Percentiles rank a stretch among this genome's conserved stretches.
Conservation (phyloP, 2,797 vertebrate species). For the Emydoidea blandingii region DNA sequence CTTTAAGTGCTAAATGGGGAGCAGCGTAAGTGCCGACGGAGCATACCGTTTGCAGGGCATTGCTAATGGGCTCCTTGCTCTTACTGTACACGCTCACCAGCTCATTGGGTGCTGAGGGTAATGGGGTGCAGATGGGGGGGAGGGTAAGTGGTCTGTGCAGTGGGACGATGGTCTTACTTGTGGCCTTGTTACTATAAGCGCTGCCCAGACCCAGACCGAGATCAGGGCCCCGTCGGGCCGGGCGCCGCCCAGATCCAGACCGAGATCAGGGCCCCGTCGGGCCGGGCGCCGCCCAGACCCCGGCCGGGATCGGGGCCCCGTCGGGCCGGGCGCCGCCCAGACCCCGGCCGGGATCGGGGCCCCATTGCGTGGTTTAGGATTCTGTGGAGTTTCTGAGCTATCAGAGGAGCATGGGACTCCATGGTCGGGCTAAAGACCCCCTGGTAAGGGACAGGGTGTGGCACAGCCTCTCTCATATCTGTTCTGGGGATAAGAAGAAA, state of each 20-base stretch:
- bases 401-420: background rate
- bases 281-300: too few species aligned
- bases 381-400: background rate
- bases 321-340: too few species aligned
- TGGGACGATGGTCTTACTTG: background rate
- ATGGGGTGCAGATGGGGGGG: background rate
- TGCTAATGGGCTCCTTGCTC: background rate
- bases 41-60: background rate
- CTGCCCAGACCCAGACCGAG: too few species aligned
- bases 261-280: background rate
- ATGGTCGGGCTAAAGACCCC: background rate
- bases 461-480: background rate
- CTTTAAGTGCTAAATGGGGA: background rate
- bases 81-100: background rate
- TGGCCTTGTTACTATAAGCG: background rate
- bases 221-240: too few species aligned
- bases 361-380: background rate
- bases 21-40: background rate
- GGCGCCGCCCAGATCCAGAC: rapidly evolving
- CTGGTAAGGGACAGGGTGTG: background rate
- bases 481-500: background rate
- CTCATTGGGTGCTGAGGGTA: too few species aligned
- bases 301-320: too few species aligned
- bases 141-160: background rate
- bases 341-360: background rate